These are phyloP conservation scores for Meiosimyza platycephala DNA, from an alignment of 2,888 invertebrate genomes.

Conservation along the genomic window DNA sequence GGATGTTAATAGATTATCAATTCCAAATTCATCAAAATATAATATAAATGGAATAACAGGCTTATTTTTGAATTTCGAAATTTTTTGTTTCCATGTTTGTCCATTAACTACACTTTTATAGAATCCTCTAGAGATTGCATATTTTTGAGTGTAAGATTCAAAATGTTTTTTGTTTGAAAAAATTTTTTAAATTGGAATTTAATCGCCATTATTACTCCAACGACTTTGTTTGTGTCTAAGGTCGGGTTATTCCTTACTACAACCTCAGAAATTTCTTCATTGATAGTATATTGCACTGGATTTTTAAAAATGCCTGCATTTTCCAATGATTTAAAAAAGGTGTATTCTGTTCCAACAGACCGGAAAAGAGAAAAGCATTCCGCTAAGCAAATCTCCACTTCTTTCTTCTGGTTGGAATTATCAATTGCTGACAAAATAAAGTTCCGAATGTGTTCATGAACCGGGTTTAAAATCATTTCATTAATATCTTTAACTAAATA, in stretches of 20 bases:
- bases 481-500: too few species aligned
- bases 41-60: constrained; percentile 36
- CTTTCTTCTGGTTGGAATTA: too few species aligned
- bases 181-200: constrained; percentile 40
- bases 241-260: constrained; percentile 31
- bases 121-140: constrained; percentile 16
- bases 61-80: constrained; percentile 30
- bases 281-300: constrained; percentile 28
- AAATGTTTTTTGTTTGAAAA: constrained; percentile 39
- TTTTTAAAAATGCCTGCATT: constrained; percentile 12
- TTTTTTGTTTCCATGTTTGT: constrained; percentile 38
- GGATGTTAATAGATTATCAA: constrained; percentile 40
- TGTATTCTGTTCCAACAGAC: too few species aligned
- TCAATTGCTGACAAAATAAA: too few species aligned
- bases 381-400: too few species aligned
- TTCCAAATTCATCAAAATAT: constrained; percentile 42
- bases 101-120: constrained; percentile 27
- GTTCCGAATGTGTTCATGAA: too few species aligned
- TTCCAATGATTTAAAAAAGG: constrained; percentile 30
- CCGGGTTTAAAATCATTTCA: too few species aligned
- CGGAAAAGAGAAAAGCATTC: too few species aligned
- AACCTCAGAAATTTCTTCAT: constrained; percentile 37
- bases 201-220: constrained; percentile 39
- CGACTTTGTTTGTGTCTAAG: constrained; percentile 35
- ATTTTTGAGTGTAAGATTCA: constrained; percentile 38